Evolutionary conservation across 2,888 invertebrate genomes (phyloP), one percentile per base, ranked within the genome.

Genomic region (Drosophila kambysellisi): DNA sequence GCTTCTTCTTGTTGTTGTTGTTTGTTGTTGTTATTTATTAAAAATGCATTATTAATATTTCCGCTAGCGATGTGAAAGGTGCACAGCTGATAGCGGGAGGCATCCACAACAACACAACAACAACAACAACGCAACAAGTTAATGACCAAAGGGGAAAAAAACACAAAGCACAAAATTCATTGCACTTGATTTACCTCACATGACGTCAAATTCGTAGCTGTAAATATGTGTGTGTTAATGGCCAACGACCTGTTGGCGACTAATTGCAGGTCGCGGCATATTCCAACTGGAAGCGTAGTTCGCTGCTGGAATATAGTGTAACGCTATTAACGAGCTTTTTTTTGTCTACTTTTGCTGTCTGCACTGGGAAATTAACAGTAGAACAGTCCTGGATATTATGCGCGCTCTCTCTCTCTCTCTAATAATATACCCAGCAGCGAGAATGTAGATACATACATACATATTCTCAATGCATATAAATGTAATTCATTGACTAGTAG

Each of bases 41-140:
- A 74, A 84, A 82, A 76, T 85, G 76, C 74, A 84, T 84, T 85
- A 82, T 83, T 87, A 83, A 78, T 87, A 83, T 83, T 83, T 87
- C 85, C 87, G 77, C 70, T 59, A 69, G 73, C 59, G 52, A 62
- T 68, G 71, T 66, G 70, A 71, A 74, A 74, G 70, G 79, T 69
- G 70, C 33, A 41, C 63, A 39, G 66, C 48, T 74, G 74, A 74
- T 78, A 74, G 78, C 74, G 64, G 70, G 66, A 51, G 77, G 70
- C 48, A 59, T 50, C 48, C 52, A 56, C 43, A 59, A 41, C 33
- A 30, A 33, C 62, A 61, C 33, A 30, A 33, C 62, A 61, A 32
- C 52, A 60, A 32, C 52, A 59, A 52, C 43, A 58, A 46, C 35
- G 30, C 37, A 73, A 39, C 39, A 72, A 73, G 77, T 71, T 87